Evolutionary conservation across 2,888 invertebrate species (phyloP).

Genomic region (Anoplius nigerrimus): DNA sequence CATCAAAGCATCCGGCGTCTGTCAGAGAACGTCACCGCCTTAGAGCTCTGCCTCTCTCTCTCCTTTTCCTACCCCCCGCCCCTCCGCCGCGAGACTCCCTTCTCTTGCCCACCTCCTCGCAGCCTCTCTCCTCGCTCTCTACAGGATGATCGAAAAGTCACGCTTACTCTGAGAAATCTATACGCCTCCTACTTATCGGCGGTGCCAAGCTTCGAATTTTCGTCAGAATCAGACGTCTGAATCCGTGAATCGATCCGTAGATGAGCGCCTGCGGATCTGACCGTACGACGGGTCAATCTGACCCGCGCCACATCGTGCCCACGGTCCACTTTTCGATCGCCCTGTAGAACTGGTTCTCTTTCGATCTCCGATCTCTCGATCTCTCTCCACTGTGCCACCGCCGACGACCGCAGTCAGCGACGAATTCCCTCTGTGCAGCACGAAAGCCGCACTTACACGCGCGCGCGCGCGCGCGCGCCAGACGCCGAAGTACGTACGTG

Average conservation of each 20-base stretch:
- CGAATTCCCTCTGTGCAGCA: constrained; percentile 3
- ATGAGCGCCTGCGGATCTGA: too few relatives aligned
- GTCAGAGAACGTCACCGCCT: constrained; percentile 56
- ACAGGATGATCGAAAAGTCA: background rate
- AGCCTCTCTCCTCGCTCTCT: constrained; percentile 13
- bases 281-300: too few relatives aligned
- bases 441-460: background rate
- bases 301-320: too few relatives aligned
- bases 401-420: constrained; percentile 5
- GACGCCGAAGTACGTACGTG: too few relatives aligned
- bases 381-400: background rate
- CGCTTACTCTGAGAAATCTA: too few relatives aligned
- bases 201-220: too few relatives aligned
- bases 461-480: constrained; percentile 13
- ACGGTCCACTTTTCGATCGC: too few relatives aligned
- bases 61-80: background rate
- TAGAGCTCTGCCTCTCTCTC: background rate
- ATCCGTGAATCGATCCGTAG: too few relatives aligned
- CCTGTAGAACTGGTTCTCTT: background rate
- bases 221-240: too few relatives aligned
- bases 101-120: background rate
- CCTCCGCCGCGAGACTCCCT: background rate
- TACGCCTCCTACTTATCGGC: too few relatives aligned
- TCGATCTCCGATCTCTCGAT: constrained; percentile 20
- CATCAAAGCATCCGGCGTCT: constrained; percentile 64